Conservation (phyloP, 1,140 invertebrate genomes). For the Stegodyphus dumicola region DNA sequence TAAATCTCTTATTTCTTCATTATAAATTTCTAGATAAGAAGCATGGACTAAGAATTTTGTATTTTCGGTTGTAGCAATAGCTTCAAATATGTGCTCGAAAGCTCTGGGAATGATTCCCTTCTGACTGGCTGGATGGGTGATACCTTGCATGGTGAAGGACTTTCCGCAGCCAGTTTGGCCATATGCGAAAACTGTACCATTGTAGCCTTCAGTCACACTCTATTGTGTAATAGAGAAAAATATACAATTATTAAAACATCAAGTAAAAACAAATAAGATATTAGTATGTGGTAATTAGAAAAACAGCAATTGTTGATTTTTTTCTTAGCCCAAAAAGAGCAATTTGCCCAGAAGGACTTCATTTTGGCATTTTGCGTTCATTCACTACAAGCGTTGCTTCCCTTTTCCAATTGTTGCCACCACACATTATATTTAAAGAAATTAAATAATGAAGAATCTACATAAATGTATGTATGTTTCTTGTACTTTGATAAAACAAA, state of each 20-base stretch:
- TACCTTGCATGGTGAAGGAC: slow-evolving; percentile 83
- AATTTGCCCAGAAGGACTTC: no score
- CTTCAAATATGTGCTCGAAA: slow-evolving; percentile 85
- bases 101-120: slow-evolving; percentile 81
- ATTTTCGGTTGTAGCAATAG: slow-evolving; percentile 82
- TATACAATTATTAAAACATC: background rate
- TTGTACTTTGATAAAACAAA: no score
- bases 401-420: no score
- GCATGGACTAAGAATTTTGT: slow-evolving; percentile 88
- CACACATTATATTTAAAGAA: no score
- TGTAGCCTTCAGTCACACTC: slow-evolving; percentile 88
- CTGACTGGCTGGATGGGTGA: slow-evolving; percentile 71
- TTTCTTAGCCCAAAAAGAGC: no score
- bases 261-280: no score
- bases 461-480: no score
- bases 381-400: no score
- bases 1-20: slow-evolving; percentile 86
- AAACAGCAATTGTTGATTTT: no score
- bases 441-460: no score
- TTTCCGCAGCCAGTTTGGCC: slow-evolving; percentile 88
- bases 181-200: slow-evolving; percentile 88
- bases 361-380: no score
- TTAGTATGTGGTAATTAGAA: no score
- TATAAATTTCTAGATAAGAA: slow-evolving; percentile 95
- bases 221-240: slow-evolving; percentile 64